phyloP scores from a whole-genome alignment of 2,888 invertebrate genomes.

The Hetaerina titia region DNA sequence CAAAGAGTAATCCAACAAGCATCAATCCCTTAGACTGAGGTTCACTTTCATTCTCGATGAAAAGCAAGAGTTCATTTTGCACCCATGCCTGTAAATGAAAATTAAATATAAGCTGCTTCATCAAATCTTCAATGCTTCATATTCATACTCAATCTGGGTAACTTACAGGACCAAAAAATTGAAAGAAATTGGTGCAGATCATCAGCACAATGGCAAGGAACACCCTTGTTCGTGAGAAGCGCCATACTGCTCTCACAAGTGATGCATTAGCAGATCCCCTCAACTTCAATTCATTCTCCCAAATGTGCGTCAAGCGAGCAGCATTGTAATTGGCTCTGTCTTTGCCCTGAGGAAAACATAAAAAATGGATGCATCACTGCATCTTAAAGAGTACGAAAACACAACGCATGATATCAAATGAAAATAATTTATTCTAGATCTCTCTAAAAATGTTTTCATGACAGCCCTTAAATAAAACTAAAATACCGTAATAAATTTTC shows the following conservation, averaged over 20 bases:
- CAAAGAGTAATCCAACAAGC: no score
- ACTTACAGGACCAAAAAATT: constrained; percentile 66
- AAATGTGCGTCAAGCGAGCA: constrained; percentile 44
- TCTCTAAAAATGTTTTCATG: no score
- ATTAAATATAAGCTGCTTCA: not conserved
- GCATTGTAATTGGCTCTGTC: constrained; percentile 56
- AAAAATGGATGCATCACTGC: not conserved
- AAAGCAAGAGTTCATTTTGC: no score
- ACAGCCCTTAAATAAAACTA: no score
- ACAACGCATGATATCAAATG: no score
- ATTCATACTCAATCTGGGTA: not conserved
- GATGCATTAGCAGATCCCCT: constrained; percentile 22
- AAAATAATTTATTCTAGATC: no score
- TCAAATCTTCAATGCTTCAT: not conserved
- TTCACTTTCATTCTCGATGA: no score
- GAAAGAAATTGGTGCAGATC: constrained; percentile 63
- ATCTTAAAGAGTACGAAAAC: no score
- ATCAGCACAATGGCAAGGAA: constrained; percentile 42
- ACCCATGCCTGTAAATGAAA: constrained; percentile 21
- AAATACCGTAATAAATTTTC: no score
- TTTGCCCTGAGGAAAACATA: not conserved
- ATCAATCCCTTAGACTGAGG: no score
- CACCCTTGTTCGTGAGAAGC: constrained; percentile 49
- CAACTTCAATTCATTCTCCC: constrained; percentile 46
- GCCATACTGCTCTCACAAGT: constrained; percentile 49